These are phyloP conservation scores for Blastobasis adustella DNA, from an alignment of 2,888 invertebrate genomes.

Conservation along the genomic window DNA sequence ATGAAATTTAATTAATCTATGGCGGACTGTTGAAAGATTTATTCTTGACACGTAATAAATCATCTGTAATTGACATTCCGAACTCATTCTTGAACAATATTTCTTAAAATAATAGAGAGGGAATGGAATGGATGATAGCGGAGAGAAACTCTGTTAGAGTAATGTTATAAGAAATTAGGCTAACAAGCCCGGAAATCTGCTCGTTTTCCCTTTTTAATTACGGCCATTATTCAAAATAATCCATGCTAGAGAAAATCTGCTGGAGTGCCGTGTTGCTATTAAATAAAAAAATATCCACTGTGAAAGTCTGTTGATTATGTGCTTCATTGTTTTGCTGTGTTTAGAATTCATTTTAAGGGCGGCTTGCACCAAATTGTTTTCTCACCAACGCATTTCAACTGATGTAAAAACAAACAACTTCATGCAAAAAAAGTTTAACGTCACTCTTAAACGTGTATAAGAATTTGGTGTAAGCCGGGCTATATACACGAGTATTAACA, in stretches of 20 bases:
- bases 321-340: too few relatives aligned
- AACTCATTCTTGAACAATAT: neutral
- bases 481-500: too few relatives aligned
- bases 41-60: neutral
- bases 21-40: neutral
- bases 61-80: neutral
- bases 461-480: too few relatives aligned
- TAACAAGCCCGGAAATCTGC: slow-evolving; percentile 32
- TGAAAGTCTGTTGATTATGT: slow-evolving; percentile 13
- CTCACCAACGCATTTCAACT: too few relatives aligned
- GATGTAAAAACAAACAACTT: too few relatives aligned
- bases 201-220: slow-evolving; percentile 38
- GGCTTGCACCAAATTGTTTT: too few relatives aligned
- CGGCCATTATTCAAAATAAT: slow-evolving; percentile 31
- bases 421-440: too few relatives aligned
- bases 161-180: slow-evolving; percentile 31
- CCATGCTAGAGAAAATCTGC: slow-evolving; percentile 9
- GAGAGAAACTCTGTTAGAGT: slow-evolving; percentile 13
- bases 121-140: neutral
- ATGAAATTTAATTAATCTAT: too few relatives aligned
- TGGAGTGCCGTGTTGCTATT: too few relatives aligned
- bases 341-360: too few relatives aligned
- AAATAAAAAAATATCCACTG: neutral
- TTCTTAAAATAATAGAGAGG: slow-evolving; percentile 3
- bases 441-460: too few relatives aligned